phyloP scores from a whole-genome alignment of 1,140 invertebrate species.

The Lasioglossum albipes region DNA sequence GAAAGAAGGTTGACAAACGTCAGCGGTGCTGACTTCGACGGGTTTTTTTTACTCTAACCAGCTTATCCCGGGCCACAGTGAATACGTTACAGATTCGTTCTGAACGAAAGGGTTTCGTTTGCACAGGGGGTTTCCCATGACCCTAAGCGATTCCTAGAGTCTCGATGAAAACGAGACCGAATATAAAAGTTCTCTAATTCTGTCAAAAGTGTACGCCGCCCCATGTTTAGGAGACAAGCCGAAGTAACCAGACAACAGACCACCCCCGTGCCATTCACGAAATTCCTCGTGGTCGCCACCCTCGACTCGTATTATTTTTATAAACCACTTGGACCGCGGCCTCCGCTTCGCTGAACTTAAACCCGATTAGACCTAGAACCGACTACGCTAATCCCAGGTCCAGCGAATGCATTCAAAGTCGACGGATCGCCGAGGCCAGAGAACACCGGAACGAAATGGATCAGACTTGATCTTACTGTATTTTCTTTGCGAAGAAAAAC shows the following conservation, averaged over 20 bases:
- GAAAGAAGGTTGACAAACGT: neutral
- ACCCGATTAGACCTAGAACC: constrained; percentile 24
- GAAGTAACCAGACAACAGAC: constrained; percentile 56
- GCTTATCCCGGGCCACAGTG: neutral
- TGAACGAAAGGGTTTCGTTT: constrained; percentile 32
- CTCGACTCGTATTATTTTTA: constrained; percentile 51
- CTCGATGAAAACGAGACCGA: constrained; percentile 37
- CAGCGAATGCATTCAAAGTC: neutral
- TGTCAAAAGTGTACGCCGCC: constrained; percentile 53
- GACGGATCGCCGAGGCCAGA: neutral
- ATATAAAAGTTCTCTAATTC: constrained; percentile 62
- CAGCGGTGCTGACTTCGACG: constrained; percentile 3
- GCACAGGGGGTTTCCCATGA: constrained; percentile 31
- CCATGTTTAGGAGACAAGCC: constrained; percentile 46
- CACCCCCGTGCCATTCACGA: constrained; percentile 49
- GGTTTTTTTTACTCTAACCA: constrained; percentile 1
- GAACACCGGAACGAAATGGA: neutral
- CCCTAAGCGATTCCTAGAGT: constrained; percentile 7
- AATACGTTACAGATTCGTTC: constrained; percentile 37
- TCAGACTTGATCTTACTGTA: too few species aligned
- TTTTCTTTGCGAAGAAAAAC: too few species aligned
- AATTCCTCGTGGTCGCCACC: neutral
- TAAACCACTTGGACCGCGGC: constrained; percentile 1
- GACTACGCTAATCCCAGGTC: constrained; percentile 4
- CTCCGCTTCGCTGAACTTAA: constrained; percentile 5